These are phyloP conservation scores for Neoaliturus tenellus DNA, from an alignment of 2,888 invertebrate species.

Conservation along the genomic window DNA sequence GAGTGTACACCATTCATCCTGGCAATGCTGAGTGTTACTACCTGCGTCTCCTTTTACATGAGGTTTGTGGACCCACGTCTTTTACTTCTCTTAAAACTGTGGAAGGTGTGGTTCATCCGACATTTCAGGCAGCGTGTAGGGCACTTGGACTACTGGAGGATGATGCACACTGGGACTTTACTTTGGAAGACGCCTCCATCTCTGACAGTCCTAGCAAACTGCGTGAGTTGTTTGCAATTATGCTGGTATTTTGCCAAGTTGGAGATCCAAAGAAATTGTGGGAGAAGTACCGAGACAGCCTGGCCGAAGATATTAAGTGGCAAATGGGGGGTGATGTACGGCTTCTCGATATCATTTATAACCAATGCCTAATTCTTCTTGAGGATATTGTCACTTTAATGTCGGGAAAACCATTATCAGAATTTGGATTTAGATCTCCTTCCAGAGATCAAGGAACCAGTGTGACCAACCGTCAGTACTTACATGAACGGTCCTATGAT, in stretches of 20 bases:
- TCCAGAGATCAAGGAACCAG: slow-evolving; percentile 30
- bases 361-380: slow-evolving; percentile 64
- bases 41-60: slow-evolving; percentile 64
- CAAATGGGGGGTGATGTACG: background rate
- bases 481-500: slow-evolving; percentile 38
- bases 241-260: slow-evolving; percentile 60
- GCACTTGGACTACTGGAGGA: slow-evolving; percentile 65
- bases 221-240: slow-evolving; percentile 54
- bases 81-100: slow-evolving; percentile 69
- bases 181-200: slow-evolving; percentile 66
- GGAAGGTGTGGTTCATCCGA: slow-evolving; percentile 65
- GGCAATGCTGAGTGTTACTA: slow-evolving; percentile 62
- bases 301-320: slow-evolving; percentile 47
- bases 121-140: slow-evolving; percentile 64
- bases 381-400: slow-evolving; percentile 15
- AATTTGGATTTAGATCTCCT: slow-evolving; percentile 53
- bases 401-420: background rate
- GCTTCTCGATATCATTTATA: slow-evolving; percentile 63
- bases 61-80: slow-evolving; percentile 66
- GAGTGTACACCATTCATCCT: slow-evolving; percentile 67
- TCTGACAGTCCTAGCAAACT: slow-evolving; percentile 59
- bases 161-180: slow-evolving; percentile 67
- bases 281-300: slow-evolving; percentile 30
- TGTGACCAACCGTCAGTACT: slow-evolving; percentile 16
- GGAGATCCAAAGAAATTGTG: slow-evolving; percentile 61